These are phyloP conservation scores for Dipodomys merriami DNA, from an alignment of 2,113 vertebrate genomes.

Conservation along the genomic window DNA sequence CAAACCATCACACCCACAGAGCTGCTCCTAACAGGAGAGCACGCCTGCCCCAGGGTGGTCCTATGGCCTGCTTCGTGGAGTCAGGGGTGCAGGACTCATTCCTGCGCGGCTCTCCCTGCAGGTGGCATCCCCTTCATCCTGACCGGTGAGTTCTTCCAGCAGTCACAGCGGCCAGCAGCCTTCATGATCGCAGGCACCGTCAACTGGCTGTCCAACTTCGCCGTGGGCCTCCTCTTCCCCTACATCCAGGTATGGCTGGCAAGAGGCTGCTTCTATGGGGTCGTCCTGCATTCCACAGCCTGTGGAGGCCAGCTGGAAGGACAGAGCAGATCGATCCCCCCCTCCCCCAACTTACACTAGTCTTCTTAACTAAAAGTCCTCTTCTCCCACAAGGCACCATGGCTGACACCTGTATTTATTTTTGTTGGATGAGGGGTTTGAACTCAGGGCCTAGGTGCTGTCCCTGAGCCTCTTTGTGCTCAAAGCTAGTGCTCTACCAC, in stretches of 20 bases:
- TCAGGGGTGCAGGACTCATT: not conserved
- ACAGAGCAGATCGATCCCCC: accelerated
- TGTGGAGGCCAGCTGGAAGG: accelerated
- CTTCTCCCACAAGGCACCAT: not conserved
- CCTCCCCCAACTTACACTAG: accelerated
- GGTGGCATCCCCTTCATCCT: constrained; percentile 96
- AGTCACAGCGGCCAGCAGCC: constrained; percentile 91
- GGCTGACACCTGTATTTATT: too few relatives aligned
- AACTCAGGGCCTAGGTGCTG: not conserved
- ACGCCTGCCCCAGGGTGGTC: accelerated
- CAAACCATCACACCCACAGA: too few relatives aligned
- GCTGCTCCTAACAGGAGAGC: accelerated
- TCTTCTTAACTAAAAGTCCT: not conserved
- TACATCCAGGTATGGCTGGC: constrained; percentile 91
- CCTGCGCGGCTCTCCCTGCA: constrained; percentile 70
- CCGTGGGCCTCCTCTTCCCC: constrained; percentile 94
- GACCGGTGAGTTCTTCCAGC: constrained; percentile 95
- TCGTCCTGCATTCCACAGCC: too few relatives aligned
- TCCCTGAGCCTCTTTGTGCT: too few relatives aligned
- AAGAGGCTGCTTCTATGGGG: accelerated
- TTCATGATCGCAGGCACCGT: constrained; percentile 93
- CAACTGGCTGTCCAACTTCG: constrained; percentile 96
- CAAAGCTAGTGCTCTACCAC: too few relatives aligned
- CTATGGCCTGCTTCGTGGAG: not conserved
- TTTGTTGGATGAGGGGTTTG: not conserved